Evolutionary conservation across 2,888 invertebrate genomes (phyloP), one percentile per base, ranked within the genome.

Genomic region (Parnassius apollo): DNA sequence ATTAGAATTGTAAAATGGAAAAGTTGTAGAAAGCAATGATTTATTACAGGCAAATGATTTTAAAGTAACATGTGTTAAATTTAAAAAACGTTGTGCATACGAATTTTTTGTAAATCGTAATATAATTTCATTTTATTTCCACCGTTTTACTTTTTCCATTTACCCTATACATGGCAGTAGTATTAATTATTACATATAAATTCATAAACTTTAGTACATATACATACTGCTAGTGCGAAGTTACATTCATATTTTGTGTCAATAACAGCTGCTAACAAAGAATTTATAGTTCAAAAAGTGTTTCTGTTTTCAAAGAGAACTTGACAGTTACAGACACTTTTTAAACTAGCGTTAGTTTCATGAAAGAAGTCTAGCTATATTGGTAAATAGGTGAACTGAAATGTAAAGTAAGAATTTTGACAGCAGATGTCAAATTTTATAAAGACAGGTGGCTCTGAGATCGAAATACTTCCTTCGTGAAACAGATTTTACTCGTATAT

Each of bases 1-100:
- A 87, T 75, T 81, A 81, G 78, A 78, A 75, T 76, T 72, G 74
- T 80, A 13, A 48, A 22, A 62, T 12, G 52, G 53, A 60, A 60
- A 56, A 59, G 71, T 72, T 75, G 71, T 74, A 67, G 78, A 80
- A 81, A 79, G 77, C 77, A 72, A 86, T 87, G 88, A 80, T 77
- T 74, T 74, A 81, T 85, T 85, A 80, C 68, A 73, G 75, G 77
- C 71, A 74, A 64, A 76, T 80, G 76, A 75, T 71, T 71, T 72
- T 72, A 75, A 71, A 69, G 74, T 67, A 69, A 69, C 64, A 74
- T 75, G 74, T 71, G 42, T 48, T 44, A 52, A 52, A 57, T 42
- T 48, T 48, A 45, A 50, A 35, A 42, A 75, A 72, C 70, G 72
- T 67, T 73, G 80, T 85, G 83, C 81, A 79, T 70, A 76, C 67